These are phyloP conservation scores for Laupala kohalensis DNA, from an alignment of 1,140 invertebrate genomes.

Conservation along the genomic window DNA sequence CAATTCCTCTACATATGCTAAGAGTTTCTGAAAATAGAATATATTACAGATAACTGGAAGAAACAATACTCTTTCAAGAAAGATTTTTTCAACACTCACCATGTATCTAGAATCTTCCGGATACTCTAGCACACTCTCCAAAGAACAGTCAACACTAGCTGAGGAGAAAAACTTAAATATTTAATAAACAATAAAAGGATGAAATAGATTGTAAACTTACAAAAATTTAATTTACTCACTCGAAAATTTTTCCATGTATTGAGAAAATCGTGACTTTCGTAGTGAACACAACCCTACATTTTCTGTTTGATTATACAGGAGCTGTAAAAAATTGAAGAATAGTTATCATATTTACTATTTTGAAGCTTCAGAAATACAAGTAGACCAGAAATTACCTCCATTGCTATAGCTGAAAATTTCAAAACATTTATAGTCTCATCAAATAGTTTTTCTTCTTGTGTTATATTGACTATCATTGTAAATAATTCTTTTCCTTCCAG, in stretches of 20 bases:
- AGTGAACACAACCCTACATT: neutral
- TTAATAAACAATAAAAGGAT: too few species aligned
- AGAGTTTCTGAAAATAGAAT: neutral
- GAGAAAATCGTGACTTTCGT: neutral
- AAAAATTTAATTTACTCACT: too few species aligned
- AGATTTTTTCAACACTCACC: too few species aligned
- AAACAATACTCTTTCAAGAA: too few species aligned
- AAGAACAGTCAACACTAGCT: neutral
- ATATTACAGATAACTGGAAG: too few species aligned
- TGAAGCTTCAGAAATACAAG: too few species aligned
- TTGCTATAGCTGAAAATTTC: conserved; percentile 59
- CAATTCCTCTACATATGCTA: neutral
- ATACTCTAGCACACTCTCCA: neutral
- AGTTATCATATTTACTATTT: too few species aligned
- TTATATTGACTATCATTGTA: conserved; percentile 71
- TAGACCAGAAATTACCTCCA: conserved; percentile 30
- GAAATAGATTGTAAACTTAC: too few species aligned
- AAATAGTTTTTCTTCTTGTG: conserved; percentile 49
- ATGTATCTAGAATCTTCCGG: neutral
- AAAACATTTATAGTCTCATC: conserved; percentile 71
- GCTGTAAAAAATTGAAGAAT: neutral
- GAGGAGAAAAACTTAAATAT: too few species aligned
- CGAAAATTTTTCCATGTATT: neutral
- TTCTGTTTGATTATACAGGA: neutral
- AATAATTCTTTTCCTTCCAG: conserved; percentile 54